Percentiles rank a stretch among this genome's conserved stretches.
phyloP scores from a whole-genome alignment of 64 coral and sea anemone species.

The Stichodactyla mertensii region DNA sequence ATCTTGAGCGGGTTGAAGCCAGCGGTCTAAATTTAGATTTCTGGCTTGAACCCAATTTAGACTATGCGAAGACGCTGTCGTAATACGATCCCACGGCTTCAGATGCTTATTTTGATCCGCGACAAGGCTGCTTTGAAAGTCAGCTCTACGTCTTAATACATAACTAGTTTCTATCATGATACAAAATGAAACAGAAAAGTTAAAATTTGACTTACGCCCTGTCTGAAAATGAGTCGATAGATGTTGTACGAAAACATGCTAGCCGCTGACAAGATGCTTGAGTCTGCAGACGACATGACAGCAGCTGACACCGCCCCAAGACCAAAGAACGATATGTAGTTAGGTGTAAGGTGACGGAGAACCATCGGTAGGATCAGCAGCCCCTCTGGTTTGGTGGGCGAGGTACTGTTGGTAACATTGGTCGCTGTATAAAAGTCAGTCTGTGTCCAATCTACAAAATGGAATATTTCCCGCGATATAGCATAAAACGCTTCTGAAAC shows the following conservation, averaged over 20 bases:
- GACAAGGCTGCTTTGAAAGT: no score
- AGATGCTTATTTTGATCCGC: no score
- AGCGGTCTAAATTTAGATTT: no score
- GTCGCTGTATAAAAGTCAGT: slow-evolving; percentile 40
- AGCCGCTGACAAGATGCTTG: slow-evolving; percentile 60
- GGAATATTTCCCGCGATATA: no score
- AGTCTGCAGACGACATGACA: slow-evolving; percentile 94
- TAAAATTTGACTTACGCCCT: slow-evolving; percentile 28
- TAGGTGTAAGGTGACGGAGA: slow-evolving; percentile 69
- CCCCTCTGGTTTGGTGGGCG: slow-evolving; percentile 21
- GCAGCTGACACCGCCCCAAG: slow-evolving; percentile 85
- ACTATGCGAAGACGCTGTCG: no score
- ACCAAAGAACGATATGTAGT: slow-evolving; percentile 68
- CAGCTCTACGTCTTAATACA: no score
- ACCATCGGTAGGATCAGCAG: slow-evolving; percentile 75
- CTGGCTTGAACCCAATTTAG: no score
- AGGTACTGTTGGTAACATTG: slow-evolving; percentile 39
- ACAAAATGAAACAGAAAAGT: neutral
- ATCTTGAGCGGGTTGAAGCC: no score
- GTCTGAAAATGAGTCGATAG: slow-evolving; percentile 66
- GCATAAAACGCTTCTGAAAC: neutral
- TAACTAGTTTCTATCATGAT: no score
- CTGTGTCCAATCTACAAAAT: slow-evolving; percentile 52
- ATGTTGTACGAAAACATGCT: slow-evolving; percentile 78
- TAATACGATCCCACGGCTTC: no score